Percentiles rank a stretch among this genome's conserved stretches.
Evolutionary conservation across 2,888 invertebrate species (phyloP).

Genomic region (Listrodromus nycthemerus): DNA sequence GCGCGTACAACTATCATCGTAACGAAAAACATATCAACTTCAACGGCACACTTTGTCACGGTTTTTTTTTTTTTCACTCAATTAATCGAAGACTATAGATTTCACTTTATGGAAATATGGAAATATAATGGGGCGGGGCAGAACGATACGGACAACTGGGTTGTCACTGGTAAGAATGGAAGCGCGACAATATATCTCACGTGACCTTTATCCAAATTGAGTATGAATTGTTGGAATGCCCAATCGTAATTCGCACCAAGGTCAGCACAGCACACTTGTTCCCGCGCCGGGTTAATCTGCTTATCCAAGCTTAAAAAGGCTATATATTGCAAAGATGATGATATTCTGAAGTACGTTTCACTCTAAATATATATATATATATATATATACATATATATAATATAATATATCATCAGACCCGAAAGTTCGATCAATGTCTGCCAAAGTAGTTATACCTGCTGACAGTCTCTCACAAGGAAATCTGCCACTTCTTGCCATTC

Average conservation of each 20-base stretch:
- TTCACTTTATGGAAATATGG: conserved; percentile 41
- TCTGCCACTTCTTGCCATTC: conserved; percentile 76
- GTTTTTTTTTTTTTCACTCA: conserved; percentile 4
- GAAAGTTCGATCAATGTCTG: conserved; percentile 79
- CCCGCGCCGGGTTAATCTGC: conserved; percentile 40
- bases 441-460: conserved; percentile 81
- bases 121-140: conserved; percentile 45
- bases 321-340: conserved; percentile 70
- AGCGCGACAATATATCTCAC: conserved; percentile 71
- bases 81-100: conserved; percentile 59
- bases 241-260: conserved; percentile 68
- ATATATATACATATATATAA: too few relatives aligned
- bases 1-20: conserved; percentile 25
- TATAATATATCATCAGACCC: conserved; percentile 65
- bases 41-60: not conserved
- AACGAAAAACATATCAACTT: conserved; percentile 38
- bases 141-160: conserved; percentile 30
- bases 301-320: conserved; percentile 50
- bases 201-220: conserved; percentile 41
- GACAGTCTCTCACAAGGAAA: conserved; percentile 73
- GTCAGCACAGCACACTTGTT: conserved; percentile 46
- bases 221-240: conserved; percentile 66
- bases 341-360: conserved; percentile 53
- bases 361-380: conserved; percentile 32
- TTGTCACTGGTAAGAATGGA: conserved; percentile 65